Evolutionary conservation across 64 coral and sea anemone genomes (phyloP).

Genomic region (Hydrozoanthus tunicans): DNA sequence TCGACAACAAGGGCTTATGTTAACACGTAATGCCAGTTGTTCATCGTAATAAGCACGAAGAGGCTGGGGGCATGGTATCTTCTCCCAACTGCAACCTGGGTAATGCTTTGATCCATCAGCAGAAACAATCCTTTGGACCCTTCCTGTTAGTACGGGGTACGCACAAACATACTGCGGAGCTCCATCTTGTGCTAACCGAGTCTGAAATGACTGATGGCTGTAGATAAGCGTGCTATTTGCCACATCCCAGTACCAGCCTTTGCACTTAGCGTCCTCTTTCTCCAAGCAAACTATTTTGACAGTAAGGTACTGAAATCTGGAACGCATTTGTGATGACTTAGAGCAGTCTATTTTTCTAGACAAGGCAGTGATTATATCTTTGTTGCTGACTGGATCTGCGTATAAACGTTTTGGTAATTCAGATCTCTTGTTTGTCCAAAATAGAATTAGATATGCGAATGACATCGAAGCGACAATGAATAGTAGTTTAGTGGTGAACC

Average conservation of each 20-base stretch:
- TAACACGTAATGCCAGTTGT: constrained; percentile 47
- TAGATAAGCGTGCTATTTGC: constrained; percentile 44
- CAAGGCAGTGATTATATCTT: not conserved
- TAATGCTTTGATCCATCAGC: constrained; percentile 42
- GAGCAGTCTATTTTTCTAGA: not conserved
- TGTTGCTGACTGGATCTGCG: not conserved
- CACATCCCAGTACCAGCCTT: constrained; percentile 57
- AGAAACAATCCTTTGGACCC: constrained; percentile 39
- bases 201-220: not conserved
- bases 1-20: constrained; percentile 58
- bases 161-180: not conserved
- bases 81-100: constrained; percentile 19
- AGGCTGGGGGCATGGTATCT: not conserved
- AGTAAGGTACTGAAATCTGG: constrained; percentile 55
- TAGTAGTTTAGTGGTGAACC: too few relatives aligned
- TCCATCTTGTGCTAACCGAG: not conserved
- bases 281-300: constrained; percentile 23
- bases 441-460: too few relatives aligned
- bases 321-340: not conserved
- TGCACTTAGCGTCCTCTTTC: not conserved
- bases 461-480: too few relatives aligned
- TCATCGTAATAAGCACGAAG: constrained; percentile 54
- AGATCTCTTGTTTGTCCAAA: too few relatives aligned
- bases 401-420: not conserved
- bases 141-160: not conserved